Percentiles rank a stretch among this genome's conserved stretches.
These are phyloP conservation scores for Spongilla lacustris DNA, from an alignment of 37 sponge, comb jelly and placozoan species.

Conservation along the genomic window DNA sequence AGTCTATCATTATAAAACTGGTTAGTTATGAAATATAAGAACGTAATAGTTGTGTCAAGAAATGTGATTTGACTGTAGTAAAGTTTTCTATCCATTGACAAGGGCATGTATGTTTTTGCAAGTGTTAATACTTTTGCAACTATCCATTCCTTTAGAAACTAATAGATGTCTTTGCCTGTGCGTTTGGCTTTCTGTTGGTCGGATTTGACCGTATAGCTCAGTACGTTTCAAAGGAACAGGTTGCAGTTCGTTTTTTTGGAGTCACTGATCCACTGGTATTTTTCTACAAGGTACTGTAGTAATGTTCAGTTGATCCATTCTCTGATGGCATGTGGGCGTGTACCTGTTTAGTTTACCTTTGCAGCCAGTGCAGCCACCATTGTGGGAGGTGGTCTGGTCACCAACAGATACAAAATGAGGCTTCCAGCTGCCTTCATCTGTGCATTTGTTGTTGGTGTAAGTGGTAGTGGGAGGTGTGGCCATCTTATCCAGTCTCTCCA, in stretches of 20 bases:
- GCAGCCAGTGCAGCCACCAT: constrained; percentile 94
- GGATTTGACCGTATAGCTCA: constrained; percentile 43
- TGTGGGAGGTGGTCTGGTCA: constrained; percentile 83
- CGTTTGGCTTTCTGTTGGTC: constrained; percentile 65
- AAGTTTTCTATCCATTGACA: too few relatives aligned
- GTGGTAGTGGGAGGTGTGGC: neutral
- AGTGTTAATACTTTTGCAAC: too few relatives aligned
- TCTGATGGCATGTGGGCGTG: too few relatives aligned
- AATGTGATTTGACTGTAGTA: too few relatives aligned
- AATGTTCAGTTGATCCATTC: too few relatives aligned
- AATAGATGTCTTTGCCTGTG: constrained; percentile 74
- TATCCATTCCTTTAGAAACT: constrained; percentile 31
- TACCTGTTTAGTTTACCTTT: constrained; percentile 81
- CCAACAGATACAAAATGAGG: constrained; percentile 77
- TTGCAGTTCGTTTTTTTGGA: constrained; percentile 28
- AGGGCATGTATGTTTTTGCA: too few relatives aligned
- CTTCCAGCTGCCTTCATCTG: constrained; percentile 79
- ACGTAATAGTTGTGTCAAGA: too few relatives aligned
- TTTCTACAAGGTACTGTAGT: constrained; percentile 23
- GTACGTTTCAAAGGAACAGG: neutral
- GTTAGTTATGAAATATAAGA: too few relatives aligned
- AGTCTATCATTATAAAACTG: too few relatives aligned
- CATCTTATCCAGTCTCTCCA: neutral
- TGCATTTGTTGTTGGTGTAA: constrained; percentile 90
- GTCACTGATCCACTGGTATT: constrained; percentile 15